Percentiles rank a stretch among this genome's conserved stretches.
Conservation (phyloP, 2,113 vertebrate species). For the Catagonus wagneri region DNA sequence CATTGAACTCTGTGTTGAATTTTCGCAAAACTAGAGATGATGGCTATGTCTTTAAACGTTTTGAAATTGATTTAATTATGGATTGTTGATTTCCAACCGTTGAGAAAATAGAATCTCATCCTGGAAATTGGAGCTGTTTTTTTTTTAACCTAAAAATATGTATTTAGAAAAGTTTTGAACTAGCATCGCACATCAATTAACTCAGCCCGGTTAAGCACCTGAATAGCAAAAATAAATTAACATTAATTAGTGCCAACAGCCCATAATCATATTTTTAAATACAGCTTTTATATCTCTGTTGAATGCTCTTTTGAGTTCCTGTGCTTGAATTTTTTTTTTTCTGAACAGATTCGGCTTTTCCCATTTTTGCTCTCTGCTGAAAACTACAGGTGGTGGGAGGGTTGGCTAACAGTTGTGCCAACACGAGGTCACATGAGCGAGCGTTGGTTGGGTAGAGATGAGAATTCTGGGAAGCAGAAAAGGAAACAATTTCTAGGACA, state of each 20-base stretch:
- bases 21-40: background rate
- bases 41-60: background rate
- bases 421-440: background rate
- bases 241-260: background rate
- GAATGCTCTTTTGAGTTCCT: background rate
- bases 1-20: background rate
- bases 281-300: background rate
- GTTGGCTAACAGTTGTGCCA: background rate
- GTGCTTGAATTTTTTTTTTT: background rate
- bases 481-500: background rate
- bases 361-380: background rate
- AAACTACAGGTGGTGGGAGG: background rate
- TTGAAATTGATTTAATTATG: background rate
- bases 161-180: background rate
- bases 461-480: rapidly evolving
- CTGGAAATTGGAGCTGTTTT: background rate
- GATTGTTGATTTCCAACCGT: background rate
- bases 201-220: background rate
- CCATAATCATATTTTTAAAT: background rate
- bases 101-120: background rate
- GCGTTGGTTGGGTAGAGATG: rapidly evolving
- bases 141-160: background rate
- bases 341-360: background rate
- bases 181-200: background rate
- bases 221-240: constrained; percentile 9